These are phyloP conservation scores for Rattus norvegicus DNA, from an alignment of 2,113 vertebrate species.

Conservation along the genomic window DNA sequence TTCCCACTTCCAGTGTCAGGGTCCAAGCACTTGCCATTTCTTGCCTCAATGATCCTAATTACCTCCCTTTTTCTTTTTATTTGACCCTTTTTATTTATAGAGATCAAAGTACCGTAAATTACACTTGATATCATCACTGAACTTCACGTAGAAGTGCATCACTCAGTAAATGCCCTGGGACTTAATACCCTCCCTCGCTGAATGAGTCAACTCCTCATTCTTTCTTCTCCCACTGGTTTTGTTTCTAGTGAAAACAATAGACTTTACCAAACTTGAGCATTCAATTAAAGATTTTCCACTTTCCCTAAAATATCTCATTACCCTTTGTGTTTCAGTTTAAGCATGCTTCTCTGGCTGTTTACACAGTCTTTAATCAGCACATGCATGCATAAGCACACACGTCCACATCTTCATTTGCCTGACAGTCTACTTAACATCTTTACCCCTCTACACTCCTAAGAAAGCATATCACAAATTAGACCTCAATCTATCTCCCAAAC, in stretches of 20 bases:
- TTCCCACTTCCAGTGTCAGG: background rate
- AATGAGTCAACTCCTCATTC: background rate
- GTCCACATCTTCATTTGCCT: background rate
- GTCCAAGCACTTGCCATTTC: background rate
- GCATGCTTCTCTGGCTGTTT: background rate
- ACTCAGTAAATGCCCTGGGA: background rate
- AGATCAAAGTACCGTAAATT: background rate
- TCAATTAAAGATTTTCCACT: conserved; percentile 35
- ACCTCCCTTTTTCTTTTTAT: background rate
- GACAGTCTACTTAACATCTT: background rate
- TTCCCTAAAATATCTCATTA: conserved; percentile 31
- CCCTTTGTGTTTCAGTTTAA: background rate
- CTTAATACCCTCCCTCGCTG: background rate
- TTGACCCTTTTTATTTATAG: background rate
- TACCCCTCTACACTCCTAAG: background rate
- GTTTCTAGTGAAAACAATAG: background rate
- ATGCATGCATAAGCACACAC: background rate
- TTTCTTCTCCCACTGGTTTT: background rate
- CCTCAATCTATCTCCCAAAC: background rate
- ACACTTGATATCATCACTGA: background rate
- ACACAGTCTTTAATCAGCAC: background rate
- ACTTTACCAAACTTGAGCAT: conserved; percentile 41
- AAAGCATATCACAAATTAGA: background rate
- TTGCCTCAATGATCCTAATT: background rate
- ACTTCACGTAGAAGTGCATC: background rate